Percentiles rank a stretch among this genome's conserved stretches.
Conservation (phyloP, 1,140 invertebrate species). For the Elymnias hypermnestra region DNA sequence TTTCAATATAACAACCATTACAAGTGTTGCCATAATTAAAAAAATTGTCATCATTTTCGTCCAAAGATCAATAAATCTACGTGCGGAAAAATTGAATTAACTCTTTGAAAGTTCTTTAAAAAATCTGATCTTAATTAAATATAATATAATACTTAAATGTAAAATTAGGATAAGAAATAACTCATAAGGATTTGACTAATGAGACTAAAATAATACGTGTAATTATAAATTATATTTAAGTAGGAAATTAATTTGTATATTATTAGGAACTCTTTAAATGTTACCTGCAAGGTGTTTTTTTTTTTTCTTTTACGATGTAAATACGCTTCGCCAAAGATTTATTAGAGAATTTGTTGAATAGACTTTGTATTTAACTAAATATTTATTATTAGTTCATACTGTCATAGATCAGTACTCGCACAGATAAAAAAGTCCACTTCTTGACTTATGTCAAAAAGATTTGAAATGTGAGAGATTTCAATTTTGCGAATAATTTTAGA, state of each 20-base stretch:
- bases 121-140: no score
- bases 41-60: no score
- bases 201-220: slow-evolving; percentile 20
- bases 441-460: no score
- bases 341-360: slow-evolving; percentile 39
- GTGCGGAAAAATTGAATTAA: no score
- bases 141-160: no score
- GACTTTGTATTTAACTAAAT: slow-evolving; percentile 34
- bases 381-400: slow-evolving; percentile 9
- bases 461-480: no score
- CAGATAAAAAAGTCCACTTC: neutral
- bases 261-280: slow-evolving; percentile 10
- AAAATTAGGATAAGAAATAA: neutral
- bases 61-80: no score
- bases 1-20: no score
- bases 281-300: slow-evolving; percentile 12
- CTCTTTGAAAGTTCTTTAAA: no score
- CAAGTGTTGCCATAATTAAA: no score
- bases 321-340: slow-evolving; percentile 53
- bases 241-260: slow-evolving; percentile 19
- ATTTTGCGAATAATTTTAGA: no score
- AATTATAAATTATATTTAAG: slow-evolving; percentile 2
- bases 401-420: neutral
- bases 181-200: slow-evolving; percentile 24
- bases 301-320: slow-evolving; percentile 35